Conservation (phyloP, 2,888 invertebrate genomes). For the Hirtodrosophila cameraria region DNA sequence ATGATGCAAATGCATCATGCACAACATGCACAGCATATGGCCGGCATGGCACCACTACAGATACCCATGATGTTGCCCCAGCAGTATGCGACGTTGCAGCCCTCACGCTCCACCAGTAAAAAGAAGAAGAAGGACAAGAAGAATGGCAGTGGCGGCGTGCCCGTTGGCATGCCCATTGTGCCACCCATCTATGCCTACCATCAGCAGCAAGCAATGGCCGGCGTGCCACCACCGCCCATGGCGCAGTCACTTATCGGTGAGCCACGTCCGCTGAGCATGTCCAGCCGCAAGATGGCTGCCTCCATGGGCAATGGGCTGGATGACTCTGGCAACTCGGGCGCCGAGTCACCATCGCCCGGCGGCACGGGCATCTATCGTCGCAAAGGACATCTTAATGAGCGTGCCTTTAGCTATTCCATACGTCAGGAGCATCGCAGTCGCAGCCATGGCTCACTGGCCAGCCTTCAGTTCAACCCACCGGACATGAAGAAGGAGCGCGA, state of each 20-base stretch:
- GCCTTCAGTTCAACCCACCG: constrained; percentile 94
- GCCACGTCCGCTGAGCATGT: constrained; percentile 85
- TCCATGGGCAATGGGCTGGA: constrained; percentile 87
- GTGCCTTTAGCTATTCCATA: constrained; percentile 97
- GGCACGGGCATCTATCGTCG: constrained; percentile 95
- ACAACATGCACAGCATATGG: constrained; percentile 68
- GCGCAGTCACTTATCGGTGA: constrained; percentile 87
- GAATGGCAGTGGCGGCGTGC: constrained; percentile 80
- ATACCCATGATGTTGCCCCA: constrained; percentile 85
- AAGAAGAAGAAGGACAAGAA: constrained; percentile 84
- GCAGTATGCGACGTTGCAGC: constrained; percentile 88
- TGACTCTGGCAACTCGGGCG: constrained; percentile 85
- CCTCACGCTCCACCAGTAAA: constrained; percentile 86
- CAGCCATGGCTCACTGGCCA: constrained; percentile 95
- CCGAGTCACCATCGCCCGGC: constrained; percentile 86
- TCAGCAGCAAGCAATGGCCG: constrained; percentile 70
- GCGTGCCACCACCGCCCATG: constrained; percentile 81
- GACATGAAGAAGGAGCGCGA: constrained; percentile 95
- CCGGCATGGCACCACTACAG: constrained; percentile 82
- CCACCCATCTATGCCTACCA: constrained; percentile 85
- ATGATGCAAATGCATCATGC: constrained; percentile 56
- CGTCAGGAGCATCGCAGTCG: constrained; percentile 96
- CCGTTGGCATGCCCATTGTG: constrained; percentile 85
- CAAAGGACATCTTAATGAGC: constrained; percentile 95
- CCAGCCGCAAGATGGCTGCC: constrained; percentile 87